Evolutionary conservation across 2,113 vertebrate species (phyloP).

Genomic region (Oriolus oriolus): DNA sequence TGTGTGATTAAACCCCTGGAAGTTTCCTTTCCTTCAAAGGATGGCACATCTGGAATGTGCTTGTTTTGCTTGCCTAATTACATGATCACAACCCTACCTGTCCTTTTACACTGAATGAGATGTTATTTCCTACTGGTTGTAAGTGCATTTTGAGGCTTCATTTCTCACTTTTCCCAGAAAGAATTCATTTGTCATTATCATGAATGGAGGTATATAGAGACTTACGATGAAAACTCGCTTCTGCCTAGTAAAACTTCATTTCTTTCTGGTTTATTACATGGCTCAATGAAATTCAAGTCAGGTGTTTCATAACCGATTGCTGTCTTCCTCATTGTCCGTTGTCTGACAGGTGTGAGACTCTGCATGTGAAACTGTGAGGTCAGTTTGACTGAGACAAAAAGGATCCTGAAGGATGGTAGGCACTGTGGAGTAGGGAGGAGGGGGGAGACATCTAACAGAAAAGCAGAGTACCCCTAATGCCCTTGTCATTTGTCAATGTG

Average conservation of each 20-base stretch:
- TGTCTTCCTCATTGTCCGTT: not conserved
- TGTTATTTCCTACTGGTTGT: not conserved
- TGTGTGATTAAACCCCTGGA: conserved; percentile 17
- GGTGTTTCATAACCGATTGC: conserved; percentile 32
- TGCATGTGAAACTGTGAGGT: not conserved
- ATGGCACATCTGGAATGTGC: not conserved
- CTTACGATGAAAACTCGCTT: not conserved
- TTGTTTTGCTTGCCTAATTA: conserved; percentile 15
- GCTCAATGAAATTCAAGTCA: conserved; percentile 27
- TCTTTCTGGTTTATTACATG: conserved; percentile 17
- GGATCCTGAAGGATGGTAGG: not conserved
- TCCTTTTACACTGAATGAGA: not conserved
- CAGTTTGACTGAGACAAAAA: not conserved
- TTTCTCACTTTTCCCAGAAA: not conserved
- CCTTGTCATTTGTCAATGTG: not conserved
- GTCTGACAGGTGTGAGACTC: not conserved
- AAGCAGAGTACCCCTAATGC: not conserved
- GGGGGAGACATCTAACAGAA: not conserved
- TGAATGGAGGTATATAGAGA: not conserved
- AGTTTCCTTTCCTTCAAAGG: conserved; percentile 5
- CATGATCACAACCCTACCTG: not conserved
- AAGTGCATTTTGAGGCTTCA: not conserved
- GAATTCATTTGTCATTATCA: not conserved
- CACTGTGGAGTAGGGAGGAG: not conserved
- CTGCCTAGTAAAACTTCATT: not conserved